phyloP scores from a whole-genome alignment of 2,113 vertebrate species.

The Gallinago undulata region DNA sequence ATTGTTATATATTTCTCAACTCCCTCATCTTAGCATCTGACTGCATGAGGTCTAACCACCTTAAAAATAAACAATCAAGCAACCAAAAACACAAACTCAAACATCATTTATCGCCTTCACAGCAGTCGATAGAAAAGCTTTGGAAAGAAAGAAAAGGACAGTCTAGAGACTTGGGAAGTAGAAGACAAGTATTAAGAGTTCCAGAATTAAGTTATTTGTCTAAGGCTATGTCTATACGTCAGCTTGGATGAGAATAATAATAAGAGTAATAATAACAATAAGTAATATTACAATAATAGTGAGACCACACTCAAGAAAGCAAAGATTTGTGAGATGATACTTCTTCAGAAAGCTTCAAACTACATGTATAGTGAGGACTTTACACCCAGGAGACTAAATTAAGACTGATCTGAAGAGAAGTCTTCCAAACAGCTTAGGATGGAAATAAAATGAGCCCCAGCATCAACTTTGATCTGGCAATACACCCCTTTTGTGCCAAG shows the following conservation, averaged over 20 bases:
- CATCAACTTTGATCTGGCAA: neutral
- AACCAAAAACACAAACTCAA: neutral
- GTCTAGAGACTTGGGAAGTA: neutral
- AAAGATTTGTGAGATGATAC: neutral
- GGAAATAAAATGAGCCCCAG: neutral
- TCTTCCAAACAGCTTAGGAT: neutral
- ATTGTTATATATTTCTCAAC: neutral
- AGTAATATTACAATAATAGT: too few relatives aligned
- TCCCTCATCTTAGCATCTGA: neutral
- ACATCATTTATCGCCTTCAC: neutral
- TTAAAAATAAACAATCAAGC: neutral
- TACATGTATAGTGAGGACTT: neutral
- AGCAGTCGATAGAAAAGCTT: neutral
- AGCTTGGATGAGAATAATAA: neutral
- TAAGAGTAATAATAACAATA: too few relatives aligned
- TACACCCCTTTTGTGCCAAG: neutral
- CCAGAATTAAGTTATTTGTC: neutral
- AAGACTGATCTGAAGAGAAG: neutral
- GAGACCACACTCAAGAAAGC: neutral
- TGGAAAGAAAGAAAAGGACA: neutral
- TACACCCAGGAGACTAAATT: neutral
- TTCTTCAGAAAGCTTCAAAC: neutral
- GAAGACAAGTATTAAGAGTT: neutral
- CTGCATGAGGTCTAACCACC: neutral
- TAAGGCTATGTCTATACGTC: neutral